phyloP scores from a whole-genome alignment of 2,888 invertebrate genomes.

The Prosapia bicincta region DNA sequence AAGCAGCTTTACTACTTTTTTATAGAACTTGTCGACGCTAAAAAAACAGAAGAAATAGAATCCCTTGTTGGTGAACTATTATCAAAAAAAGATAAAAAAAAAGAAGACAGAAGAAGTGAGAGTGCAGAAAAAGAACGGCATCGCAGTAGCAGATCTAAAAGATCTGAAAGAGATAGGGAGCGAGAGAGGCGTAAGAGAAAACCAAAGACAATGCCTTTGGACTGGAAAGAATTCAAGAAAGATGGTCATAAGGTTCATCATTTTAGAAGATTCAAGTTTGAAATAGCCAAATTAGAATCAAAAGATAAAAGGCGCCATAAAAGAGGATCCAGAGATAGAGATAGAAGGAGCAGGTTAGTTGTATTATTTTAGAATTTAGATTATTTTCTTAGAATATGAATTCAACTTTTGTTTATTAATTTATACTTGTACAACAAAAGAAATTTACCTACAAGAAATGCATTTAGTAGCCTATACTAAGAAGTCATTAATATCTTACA shows the following conservation, averaged over 20 bases:
- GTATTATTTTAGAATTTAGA: too few relatives aligned
- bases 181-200: conserved; percentile 27
- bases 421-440: too few relatives aligned
- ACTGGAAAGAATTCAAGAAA: conserved; percentile 35
- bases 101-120: conserved; percentile 10
- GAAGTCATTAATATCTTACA: too few relatives aligned
- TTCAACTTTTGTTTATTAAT: too few relatives aligned
- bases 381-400: too few relatives aligned
- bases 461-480: too few relatives aligned
- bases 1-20: background rate
- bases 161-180: conserved; percentile 9
- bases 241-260: conserved; percentile 32
- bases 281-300: conserved; percentile 24
- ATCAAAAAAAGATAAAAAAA: conserved; percentile 26
- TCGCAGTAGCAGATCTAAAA: conserved; percentile 19
- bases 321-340: background rate
- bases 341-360: conserved; percentile 22
- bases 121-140: conserved; percentile 10
- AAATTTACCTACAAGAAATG: too few relatives aligned
- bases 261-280: conserved; percentile 32
- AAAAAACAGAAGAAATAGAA: conserved; percentile 10
- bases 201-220: conserved; percentile 29
- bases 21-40: background rate
- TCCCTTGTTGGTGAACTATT: conserved; percentile 27
- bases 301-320: conserved; percentile 15